A percentile compares a stretch with the other conserved stretches of the same genome.
Evolutionary conservation across 2,113 vertebrate genomes (phyloP).

Genomic region (human (Homo sapiens)): GRCh38 chr9:112120501-112121000

Average conservation of each 20-base stretch:
- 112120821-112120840: constrained; percentile 15
- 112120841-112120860: neutral
- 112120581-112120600: constrained; percentile 55
- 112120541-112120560: constrained; percentile 67
- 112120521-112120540: constrained; percentile 74
- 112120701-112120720: constrained; percentile 78
- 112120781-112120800: constrained; percentile 69
- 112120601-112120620: constrained; percentile 65
- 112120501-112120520: constrained; percentile 69
- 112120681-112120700: constrained; percentile 68
- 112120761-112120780: constrained; percentile 78
- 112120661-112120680: constrained; percentile 53
- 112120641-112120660: constrained; percentile 70
- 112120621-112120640: constrained; percentile 62
- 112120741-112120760: constrained; percentile 73
- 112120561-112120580: constrained; percentile 60
- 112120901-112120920: neutral
- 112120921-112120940: neutral
- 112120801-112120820: constrained; percentile 71
- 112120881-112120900: neutral
- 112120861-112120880: neutral
- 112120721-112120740: constrained; percentile 80
- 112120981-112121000: neutral
- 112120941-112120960: neutral
- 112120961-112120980: neutral